These are phyloP conservation scores for Epinotia bilunana DNA, from an alignment of 2,888 invertebrate genomes.

Conservation along the genomic window DNA sequence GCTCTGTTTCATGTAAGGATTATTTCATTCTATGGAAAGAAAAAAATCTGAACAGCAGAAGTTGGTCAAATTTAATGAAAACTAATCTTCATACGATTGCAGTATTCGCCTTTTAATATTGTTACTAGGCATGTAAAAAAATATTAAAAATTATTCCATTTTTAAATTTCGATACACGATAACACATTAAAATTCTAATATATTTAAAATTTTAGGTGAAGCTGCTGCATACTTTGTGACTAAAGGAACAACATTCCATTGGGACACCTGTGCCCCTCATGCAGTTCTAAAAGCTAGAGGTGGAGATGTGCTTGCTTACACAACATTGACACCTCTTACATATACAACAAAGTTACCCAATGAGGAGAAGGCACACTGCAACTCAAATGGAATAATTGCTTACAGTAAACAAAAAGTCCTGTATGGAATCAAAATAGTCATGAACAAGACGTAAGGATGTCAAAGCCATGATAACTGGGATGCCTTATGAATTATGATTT, in stretches of 20 bases:
- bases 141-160: too few species aligned
- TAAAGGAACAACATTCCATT: conserved; percentile 92
- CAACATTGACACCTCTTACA: conserved; percentile 59
- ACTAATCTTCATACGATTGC: too few species aligned
- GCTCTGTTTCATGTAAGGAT: too few species aligned
- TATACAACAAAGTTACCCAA: conserved; percentile 65
- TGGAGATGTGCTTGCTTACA: conserved; percentile 86
- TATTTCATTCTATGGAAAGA: too few species aligned
- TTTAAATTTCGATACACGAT: too few species aligned
- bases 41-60: too few species aligned
- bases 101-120: too few species aligned
- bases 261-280: conserved; percentile 97
- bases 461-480: not conserved
- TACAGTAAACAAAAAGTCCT: conserved; percentile 58
- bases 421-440: conserved; percentile 57
- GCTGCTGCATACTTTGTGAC: conserved; percentile 89
- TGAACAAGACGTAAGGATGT: conserved; percentile 41
- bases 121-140: too few species aligned
- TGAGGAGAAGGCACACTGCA: conserved; percentile 68
- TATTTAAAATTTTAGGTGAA: conserved; percentile 63
- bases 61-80: too few species aligned
- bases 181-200: too few species aligned
- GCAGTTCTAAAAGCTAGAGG: conserved; percentile 91
- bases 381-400: conserved; percentile 73
- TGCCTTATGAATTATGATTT: not conserved